Percentiles rank a stretch among this genome's conserved stretches.
Evolutionary conservation across 2,797 vertebrate genomes (phyloP).

Genomic region (Cuniculus paca): DNA sequence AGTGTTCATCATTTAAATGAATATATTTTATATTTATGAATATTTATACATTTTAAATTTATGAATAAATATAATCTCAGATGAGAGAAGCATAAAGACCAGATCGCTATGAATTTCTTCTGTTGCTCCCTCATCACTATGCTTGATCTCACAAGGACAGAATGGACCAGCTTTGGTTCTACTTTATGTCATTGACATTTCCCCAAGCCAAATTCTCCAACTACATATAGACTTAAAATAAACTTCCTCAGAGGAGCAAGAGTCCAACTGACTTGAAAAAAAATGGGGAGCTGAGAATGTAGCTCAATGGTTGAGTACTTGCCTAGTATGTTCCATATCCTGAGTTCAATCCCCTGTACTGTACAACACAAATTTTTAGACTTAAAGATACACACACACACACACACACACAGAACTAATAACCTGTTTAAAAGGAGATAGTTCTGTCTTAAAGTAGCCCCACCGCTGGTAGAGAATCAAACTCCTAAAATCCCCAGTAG

Average conservation of each 20-base stretch:
- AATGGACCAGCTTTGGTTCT: background rate
- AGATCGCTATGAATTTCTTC: background rate
- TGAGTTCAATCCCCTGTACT: background rate
- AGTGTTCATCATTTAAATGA: background rate
- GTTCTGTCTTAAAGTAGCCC: background rate
- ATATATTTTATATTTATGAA: background rate
- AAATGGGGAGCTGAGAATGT: background rate
- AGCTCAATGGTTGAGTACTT: background rate
- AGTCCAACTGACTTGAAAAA: background rate
- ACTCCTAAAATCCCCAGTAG: background rate
- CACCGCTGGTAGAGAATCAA: background rate
- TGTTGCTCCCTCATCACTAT: background rate
- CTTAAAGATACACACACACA: background rate
- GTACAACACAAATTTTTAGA: background rate
- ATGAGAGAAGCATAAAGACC: background rate
- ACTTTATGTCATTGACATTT: background rate
- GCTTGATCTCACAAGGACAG: background rate
- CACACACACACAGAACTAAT: background rate
- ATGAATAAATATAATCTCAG: background rate
- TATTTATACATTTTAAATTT: background rate
- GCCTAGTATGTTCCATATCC: background rate
- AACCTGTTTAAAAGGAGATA: background rate
- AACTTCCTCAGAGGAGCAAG: background rate
- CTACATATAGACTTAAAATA: background rate
- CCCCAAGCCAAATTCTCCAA: background rate